phyloP scores from a whole-genome alignment of 2,113 vertebrate species.

The Tachysurus fulvidraco region DNA sequence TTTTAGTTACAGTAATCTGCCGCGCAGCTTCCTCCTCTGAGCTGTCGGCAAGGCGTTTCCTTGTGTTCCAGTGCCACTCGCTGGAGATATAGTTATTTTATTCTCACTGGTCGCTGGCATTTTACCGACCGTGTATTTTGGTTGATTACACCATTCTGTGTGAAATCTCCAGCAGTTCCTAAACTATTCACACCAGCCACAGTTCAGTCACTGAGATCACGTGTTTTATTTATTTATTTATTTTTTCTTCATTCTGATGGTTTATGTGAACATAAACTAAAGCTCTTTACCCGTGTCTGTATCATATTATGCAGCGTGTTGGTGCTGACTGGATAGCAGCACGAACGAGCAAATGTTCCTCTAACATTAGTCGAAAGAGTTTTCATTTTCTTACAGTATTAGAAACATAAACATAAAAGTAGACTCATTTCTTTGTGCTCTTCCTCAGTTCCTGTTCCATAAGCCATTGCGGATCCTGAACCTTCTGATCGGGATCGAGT shows the following conservation, averaged over 20 bases:
- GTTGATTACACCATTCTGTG: neutral
- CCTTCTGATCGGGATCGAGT: constrained; percentile 94
- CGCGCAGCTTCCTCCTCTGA: neutral
- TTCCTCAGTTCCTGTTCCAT: constrained; percentile 91
- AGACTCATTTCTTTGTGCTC: neutral
- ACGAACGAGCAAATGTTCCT: neutral
- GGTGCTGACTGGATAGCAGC: neutral
- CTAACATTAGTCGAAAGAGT: neutral
- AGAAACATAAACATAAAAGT: neutral
- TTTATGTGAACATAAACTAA: neutral
- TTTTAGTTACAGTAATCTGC: neutral
- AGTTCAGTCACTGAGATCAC: neutral
- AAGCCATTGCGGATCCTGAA: constrained; percentile 97
- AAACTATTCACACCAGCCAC: neutral
- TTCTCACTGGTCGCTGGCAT: no score
- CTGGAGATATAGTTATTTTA: neutral
- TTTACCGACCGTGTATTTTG: neutral
- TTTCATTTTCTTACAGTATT: neutral
- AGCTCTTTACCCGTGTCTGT: neutral
- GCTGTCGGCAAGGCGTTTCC: neutral
- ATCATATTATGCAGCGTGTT: neutral
- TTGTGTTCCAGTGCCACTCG: no score
- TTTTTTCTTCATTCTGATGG: neutral
- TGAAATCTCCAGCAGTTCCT: neutral
- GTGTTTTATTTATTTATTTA: neutral